Conservation (phyloP, 2,797 vertebrate genomes). For the Danio kyathit region DNA sequence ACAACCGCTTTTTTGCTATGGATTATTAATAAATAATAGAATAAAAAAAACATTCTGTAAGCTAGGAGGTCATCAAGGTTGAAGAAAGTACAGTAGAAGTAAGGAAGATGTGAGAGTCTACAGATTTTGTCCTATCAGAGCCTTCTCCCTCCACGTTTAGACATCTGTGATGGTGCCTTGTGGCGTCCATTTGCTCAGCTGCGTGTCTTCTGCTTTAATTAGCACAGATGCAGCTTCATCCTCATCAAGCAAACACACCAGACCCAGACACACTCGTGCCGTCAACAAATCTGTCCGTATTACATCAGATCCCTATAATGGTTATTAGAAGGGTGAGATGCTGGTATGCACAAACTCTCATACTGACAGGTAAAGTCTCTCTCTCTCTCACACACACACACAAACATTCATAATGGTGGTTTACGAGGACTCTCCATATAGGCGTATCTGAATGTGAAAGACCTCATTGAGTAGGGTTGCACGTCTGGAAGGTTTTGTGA, state of each 20-base stretch:
- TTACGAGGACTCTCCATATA: not conserved
- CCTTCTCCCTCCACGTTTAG: too few species aligned
- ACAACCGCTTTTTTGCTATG: not conserved
- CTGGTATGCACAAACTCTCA: slow-evolving; percentile 64
- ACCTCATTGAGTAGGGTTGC: too few species aligned
- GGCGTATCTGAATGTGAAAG: too few species aligned
- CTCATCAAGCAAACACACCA: not conserved
- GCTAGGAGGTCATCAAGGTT: too few species aligned
- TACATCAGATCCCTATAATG: not conserved
- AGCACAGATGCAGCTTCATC: slow-evolving; percentile 24
- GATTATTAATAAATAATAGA: not conserved
- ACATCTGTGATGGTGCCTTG: slow-evolving; percentile 25
- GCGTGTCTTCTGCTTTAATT: slow-evolving; percentile 16
- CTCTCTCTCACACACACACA: slow-evolving; percentile 58
- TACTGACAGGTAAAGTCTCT: not conserved
- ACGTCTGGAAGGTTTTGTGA: too few species aligned
- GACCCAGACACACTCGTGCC: not conserved
- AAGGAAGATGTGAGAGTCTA: not conserved
- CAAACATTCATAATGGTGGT: slow-evolving; percentile 35
- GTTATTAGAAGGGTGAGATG: slow-evolving; percentile 39
- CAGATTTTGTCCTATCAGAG: too few species aligned
- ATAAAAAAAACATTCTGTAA: too few species aligned
- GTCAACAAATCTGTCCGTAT: not conserved
- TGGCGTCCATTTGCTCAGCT: slow-evolving; percentile 23
- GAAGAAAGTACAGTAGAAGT: not conserved